Base-by-base conservation (phyloP, 2,797 vertebrate species). In the Bufotes viridis region DNA sequence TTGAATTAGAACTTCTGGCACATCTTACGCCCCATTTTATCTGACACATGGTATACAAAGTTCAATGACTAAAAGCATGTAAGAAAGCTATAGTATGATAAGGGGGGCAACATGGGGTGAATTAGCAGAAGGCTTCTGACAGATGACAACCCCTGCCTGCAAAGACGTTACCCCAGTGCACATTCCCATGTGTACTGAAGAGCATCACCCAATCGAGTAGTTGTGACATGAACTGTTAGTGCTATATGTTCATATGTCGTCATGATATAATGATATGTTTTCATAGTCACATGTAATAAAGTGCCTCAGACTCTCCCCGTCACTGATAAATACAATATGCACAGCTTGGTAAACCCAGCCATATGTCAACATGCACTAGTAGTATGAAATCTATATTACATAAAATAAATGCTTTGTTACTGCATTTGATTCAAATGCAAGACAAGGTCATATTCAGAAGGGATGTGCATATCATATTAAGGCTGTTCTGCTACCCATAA, bases 361-460 rank as follows among this genome's bases (percentile, higher is more conserved):
- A 60, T 58, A 49, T 76, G 57, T 61, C 24, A 75, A 74, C 70
- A 84, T 75, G 57, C 49, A n/a, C 82, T 84, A 84, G 34, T 11
- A 84, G 55, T 74, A 69, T 3, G 15, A 83, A 72, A 58, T 5
- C 53, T 60, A 72, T 58, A 84, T 42, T 60, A 74, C 10, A 81
- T 20, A 61, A 49, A 84, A 75, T 61, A 76, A 61, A 61, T 24
- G 82, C 34, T 49, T 22, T 76, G 70, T 42, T 75, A 26, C 42
- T 63, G 82, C 82, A 84, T 84, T 84, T 84, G 82, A 76, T 84
- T 84, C 70, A 84, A 76, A 84, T 84, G 70, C 70, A 84, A 76
- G 29, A 74, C 55, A 74, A 60, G 57, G 29, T 69, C 42, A 82
- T 82, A 63, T 82, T 67, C 10, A 69, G n/a, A 24, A 82, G 61